Base-by-base conservation (phyloP, 2,888 invertebrate genomes). In the Griposia aprilina region DNA sequence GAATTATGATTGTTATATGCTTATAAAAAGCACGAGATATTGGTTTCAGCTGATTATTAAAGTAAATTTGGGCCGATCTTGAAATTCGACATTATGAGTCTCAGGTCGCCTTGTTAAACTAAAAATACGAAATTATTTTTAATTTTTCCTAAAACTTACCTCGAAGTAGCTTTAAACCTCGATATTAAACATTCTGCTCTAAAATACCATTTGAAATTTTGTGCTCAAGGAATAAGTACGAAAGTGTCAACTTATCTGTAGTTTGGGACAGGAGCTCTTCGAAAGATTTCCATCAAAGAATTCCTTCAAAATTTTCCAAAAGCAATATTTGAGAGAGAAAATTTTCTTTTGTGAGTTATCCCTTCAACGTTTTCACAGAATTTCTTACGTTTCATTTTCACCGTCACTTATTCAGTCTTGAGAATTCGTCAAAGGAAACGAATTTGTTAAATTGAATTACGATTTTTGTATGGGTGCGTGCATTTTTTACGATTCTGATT, bases 301-400 rank as follows among this genome's bases (percentile, higher is more conserved):
- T 90, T 89, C 86, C 89, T 90, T 87, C 76, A 80, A 87, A 90
- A 90, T 90, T 90, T 88, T 85, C 74, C 76, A 79, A 90, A 90
- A 92, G 90, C 89, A 91, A 91, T 90, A 91, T 93, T 92, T 91
- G 89, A 90, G 90, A 87, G 88, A 72, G 86, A 90, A 66, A 87
- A 90, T 90, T 91, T 86, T 89, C 89, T 82, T 90, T 88, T 82
- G 87, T 79, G 89, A 92, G 90, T 90, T 91, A 92, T 92, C 89
- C 90, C 89, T 93, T 91, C 90, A 90, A 57, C 76, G 80, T 86
- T 88, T 81, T 86, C 83, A 80, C 86, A 87, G 89, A 92, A 92
- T 92, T 92, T 90, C 87, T 92, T 88, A 90, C 87, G 87, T 90
- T 90, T 85, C 80, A 88, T 90, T 89, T 89, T 87, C 85, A 68